Base-by-base conservation (phyloP, 2,113 vertebrate genomes). In the Lucifuga dentata region DNA sequence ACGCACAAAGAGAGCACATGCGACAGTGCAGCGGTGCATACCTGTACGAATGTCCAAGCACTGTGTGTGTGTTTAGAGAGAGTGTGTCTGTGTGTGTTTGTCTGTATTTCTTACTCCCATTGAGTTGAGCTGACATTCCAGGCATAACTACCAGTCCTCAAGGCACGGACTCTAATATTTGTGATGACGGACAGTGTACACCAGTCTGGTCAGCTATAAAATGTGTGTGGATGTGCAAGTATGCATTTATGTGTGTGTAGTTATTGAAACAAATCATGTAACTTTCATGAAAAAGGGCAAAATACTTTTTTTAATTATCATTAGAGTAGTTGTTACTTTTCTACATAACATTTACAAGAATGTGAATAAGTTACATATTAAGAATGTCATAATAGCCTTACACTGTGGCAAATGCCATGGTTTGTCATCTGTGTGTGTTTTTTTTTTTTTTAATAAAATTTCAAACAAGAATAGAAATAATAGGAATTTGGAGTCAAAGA, bases 81-180 rank as follows among this genome's bases (percentile, higher is more conserved):
- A 40, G 50, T 81, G 84, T 81, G 73, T 67, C 15, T 75, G 45
- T 29, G 19, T 11, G 13, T 68, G 45, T 73, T 43, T 73, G 72
- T 41, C 23, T 43, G 21, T 17, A 11, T 68, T 43, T 71, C 36
- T 78, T 68, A 46, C 43, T 74, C 60, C 57, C 21, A 39, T 48
- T 79, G 72, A 88, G 65, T 75, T 85, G 48, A 77, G 17, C 72
- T 76, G 51, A 86, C 86, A 91, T 91, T 90, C 90, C 90, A 73
- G 68, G 29, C 82, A 90, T 91, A 84, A 45, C 81, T 65, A 12
- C 52, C 71, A 74, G 77, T 85, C 85, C 67, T 86, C 81, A 75
- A 81, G 78, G 32, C 76, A 62, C 0, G 1, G 56, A 53, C 63
- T 70, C 41, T 72, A 69, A 84, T 76, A 61, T 73, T 60, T 33